These are phyloP conservation scores for Camponotus fellah DNA, from an alignment of 2,888 invertebrate species.

Conservation along the genomic window DNA sequence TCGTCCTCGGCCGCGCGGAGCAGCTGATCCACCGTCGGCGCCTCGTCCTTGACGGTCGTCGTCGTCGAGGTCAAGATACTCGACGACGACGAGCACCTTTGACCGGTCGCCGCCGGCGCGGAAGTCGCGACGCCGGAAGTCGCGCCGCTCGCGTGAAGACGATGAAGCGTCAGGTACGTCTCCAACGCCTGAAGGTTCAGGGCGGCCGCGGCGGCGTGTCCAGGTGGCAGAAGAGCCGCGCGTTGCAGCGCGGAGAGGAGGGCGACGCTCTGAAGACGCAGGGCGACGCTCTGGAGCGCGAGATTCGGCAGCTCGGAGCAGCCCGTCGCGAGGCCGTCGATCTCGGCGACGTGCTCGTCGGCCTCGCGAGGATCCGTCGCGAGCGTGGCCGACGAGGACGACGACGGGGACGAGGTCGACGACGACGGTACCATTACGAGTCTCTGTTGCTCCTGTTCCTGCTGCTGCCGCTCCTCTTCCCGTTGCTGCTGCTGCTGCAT, in stretches of 20 bases:
- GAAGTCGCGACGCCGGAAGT: constrained; percentile 83
- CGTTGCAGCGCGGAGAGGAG: constrained; percentile 95
- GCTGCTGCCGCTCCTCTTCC: constrained; percentile 72
- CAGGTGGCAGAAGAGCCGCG: constrained; percentile 93
- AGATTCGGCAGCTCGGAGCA: constrained; percentile 78
- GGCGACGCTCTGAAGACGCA: constrained; percentile 94
- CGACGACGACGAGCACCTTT: constrained; percentile 69
- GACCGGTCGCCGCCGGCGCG: constrained; percentile 66
- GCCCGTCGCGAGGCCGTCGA: constrained; percentile 63
- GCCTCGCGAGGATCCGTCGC: constrained; percentile 74
- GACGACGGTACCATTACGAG: constrained; percentile 69
- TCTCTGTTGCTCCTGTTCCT: constrained; percentile 64
- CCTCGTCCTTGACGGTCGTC: constrained; percentile 53
- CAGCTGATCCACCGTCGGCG: constrained; percentile 61
- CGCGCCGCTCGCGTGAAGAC: constrained; percentile 91
- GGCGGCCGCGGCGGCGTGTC: constrained; percentile 94
- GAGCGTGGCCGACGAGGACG: constrained; percentile 62
- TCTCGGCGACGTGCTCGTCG: constrained; percentile 53
- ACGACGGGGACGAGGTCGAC: constrained; percentile 61
- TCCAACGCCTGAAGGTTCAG: constrained; percentile 94
- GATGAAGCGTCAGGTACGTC: constrained; percentile 94
- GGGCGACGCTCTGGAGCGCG: constrained; percentile 90
- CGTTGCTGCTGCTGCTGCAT: constrained; percentile 77
- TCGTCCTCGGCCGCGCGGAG: constrained; percentile 72
- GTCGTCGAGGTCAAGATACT: constrained; percentile 74